Conservation (phyloP, 2,797 vertebrate species). For the Arrhamphus sclerolepis region DNA sequence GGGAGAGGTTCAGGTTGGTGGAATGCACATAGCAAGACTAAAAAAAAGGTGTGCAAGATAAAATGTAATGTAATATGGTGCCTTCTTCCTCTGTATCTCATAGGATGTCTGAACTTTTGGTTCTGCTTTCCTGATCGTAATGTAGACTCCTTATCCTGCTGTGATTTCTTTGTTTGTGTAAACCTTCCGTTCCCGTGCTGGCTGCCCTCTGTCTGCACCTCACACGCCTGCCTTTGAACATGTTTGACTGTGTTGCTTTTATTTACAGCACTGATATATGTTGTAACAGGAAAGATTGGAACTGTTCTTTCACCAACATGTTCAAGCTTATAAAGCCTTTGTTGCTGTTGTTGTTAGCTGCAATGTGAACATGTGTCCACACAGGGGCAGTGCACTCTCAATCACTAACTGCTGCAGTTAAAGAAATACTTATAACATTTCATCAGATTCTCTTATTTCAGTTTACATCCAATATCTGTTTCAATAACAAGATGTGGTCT, state of each 20-base stretch:
- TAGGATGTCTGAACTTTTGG: background rate
- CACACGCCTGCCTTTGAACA: background rate
- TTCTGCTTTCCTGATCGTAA: background rate
- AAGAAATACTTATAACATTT: background rate
- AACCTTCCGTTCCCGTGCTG: too few species aligned
- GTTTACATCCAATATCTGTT: background rate
- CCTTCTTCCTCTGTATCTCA: background rate
- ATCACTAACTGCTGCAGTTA: too few species aligned
- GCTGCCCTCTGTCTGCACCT: too few species aligned
- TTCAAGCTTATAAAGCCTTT: background rate
- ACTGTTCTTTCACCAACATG: background rate
- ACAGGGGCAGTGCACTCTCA: conserved; percentile 29
- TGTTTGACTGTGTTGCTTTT: background rate
- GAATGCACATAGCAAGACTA: too few species aligned
- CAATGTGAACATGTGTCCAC: conserved; percentile 30
- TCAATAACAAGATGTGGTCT: conserved; percentile 5
- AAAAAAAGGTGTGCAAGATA: too few species aligned
- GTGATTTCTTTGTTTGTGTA: too few species aligned
- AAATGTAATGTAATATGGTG: background rate
- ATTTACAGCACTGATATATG: background rate
- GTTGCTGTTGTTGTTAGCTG: conserved; percentile 4
- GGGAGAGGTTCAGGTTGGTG: too few species aligned
- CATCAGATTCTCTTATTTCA: background rate
- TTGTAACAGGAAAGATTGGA: background rate
- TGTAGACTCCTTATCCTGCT: too few species aligned